Percentiles rank a stretch among this genome's conserved stretches.
These are phyloP conservation scores for Leptinotarsa haldemani DNA, from an alignment of 2,888 invertebrate genomes.

Conservation along the genomic window DNA sequence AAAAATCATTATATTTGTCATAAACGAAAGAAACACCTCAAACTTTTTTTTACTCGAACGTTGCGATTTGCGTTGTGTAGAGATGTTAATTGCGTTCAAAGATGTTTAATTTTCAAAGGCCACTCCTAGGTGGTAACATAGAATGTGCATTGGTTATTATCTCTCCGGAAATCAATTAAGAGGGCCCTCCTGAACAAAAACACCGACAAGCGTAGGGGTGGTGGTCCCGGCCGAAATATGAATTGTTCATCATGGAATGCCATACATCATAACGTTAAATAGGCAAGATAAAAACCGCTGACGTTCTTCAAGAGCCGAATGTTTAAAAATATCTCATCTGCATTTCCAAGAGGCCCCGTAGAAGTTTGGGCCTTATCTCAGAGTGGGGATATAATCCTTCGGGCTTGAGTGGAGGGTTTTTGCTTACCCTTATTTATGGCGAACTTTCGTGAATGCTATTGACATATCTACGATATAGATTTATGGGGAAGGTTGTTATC, in stretches of 20 bases:
- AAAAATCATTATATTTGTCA: too few relatives aligned
- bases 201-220: not conserved
- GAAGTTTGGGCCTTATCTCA: slow-evolving; percentile 48
- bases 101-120: too few relatives aligned
- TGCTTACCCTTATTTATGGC: slow-evolving; percentile 61
- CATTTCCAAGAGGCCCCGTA: slow-evolving; percentile 48
- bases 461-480: slow-evolving; percentile 59
- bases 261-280: slow-evolving; percentile 45
- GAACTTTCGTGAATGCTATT: slow-evolving; percentile 61
- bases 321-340: slow-evolving; percentile 47
- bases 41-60: too few relatives aligned
- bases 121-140: too few relatives aligned
- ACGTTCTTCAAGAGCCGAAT: slow-evolving; percentile 42
- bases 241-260: slow-evolving; percentile 14
- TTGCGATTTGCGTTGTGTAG: too few relatives aligned
- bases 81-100: too few relatives aligned
- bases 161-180: not conserved
- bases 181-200: not conserved
- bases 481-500: slow-evolving; percentile 54
- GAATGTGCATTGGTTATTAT: too few relatives aligned
- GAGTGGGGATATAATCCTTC: slow-evolving; percentile 47
- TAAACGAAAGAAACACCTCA: too few relatives aligned
- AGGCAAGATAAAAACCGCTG: slow-evolving; percentile 44
- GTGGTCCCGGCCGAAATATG: not conserved
- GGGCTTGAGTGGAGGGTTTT: slow-evolving; percentile 49